Base-by-base conservation (phyloP, 2,888 invertebrate species). In the Druceiella hillmani region DNA sequence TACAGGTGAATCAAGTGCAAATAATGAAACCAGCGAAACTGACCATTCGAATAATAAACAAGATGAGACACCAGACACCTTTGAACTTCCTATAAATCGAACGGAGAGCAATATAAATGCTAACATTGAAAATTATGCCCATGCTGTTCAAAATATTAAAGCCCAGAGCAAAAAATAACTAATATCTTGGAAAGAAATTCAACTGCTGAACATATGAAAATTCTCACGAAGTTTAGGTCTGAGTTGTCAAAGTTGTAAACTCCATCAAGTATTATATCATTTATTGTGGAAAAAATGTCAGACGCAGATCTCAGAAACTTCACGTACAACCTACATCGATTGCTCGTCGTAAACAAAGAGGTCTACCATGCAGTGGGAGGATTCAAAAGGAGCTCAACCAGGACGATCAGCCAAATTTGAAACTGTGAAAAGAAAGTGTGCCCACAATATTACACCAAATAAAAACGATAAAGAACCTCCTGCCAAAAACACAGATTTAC, bases 241-340 rank as follows among this genome's bases (percentile, higher is more conserved):
- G 25, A 44, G 30, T 37, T 40, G 14, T 44, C 37, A 35, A 44
- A 44, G 34, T 39, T 44, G 32, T 36, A 35, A 43, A 44, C 43
- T 40, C 43, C 44, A 24, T 43, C 43, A 22, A 45, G 44, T 45
- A 43, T 38, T 38, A 43, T 40, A 43, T 40, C 36, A 39, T 40
- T 44, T 43, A 40, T 43, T 12, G 31, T 36, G 36, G 39, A 44
- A 39, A 43, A 20, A 20, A 20, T n/a, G 22, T 20, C 22, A 7
- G 22, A 20, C 22, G 22, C n/a, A 20, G 22, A 20, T 20, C 22
- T 20, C 22, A n/a, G n/a, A 20, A 20, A 36, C 34, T 32, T 32
- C 26, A 1, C 31, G 40, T 40, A 40, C 32, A 39, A 40, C 38
- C 39, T 33, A 41, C 33, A 41, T 40, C 33, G 17, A 29, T 38